These are phyloP conservation scores for Anthoscopus minutus DNA, from an alignment of 2,113 vertebrate genomes.

Conservation along the genomic window DNA sequence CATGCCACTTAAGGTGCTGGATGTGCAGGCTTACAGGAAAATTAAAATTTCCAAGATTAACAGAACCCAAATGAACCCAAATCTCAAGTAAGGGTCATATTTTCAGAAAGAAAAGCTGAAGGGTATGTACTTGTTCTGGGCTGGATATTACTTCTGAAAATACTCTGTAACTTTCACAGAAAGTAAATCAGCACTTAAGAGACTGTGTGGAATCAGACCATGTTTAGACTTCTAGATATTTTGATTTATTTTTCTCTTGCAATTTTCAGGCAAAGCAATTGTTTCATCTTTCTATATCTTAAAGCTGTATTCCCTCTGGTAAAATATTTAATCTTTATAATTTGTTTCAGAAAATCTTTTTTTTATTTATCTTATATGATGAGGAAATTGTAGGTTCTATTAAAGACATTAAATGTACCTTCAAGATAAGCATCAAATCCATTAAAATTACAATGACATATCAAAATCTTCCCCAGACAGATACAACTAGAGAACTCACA, in stretches of 20 bases:
- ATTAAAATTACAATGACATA: background rate
- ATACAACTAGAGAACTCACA: background rate
- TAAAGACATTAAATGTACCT: background rate
- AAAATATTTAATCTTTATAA: background rate
- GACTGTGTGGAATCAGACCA: background rate
- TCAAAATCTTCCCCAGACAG: background rate
- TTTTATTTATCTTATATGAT: background rate
- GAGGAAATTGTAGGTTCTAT: background rate
- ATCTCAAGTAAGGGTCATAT: background rate
- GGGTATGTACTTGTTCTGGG: background rate
- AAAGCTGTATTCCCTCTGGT: background rate
- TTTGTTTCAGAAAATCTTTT: background rate
- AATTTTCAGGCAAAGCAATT: background rate
- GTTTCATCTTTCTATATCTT: background rate
- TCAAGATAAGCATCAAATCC: background rate
- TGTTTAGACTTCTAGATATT: background rate
- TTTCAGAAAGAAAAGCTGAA: background rate
- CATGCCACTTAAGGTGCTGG: background rate
- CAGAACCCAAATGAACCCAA: background rate
- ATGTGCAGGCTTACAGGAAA: background rate
- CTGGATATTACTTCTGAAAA: background rate
- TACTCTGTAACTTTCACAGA: background rate
- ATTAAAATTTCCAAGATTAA: background rate
- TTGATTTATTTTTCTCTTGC: background rate
- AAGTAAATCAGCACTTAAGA: background rate